Evolutionary conservation across 2,888 invertebrate species (phyloP).

Genomic region (Camptogramma bilineatum): DNA sequence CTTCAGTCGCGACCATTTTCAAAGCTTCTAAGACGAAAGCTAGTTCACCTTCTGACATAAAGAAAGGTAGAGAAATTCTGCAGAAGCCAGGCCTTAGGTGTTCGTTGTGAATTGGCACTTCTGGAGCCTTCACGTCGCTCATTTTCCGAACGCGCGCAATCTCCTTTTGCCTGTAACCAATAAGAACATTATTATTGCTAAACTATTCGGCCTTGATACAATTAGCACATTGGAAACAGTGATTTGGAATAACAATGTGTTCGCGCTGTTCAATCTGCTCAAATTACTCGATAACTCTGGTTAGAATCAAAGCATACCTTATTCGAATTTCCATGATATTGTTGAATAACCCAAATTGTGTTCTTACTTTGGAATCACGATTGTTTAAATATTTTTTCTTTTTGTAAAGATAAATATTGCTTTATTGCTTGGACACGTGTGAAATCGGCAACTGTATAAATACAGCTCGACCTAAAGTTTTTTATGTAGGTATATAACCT

Average conservation of each 20-base stretch:
- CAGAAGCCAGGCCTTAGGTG: constrained; percentile 94
- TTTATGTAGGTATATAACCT: too few species aligned
- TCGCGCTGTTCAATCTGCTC: constrained; percentile 40
- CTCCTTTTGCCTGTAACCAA: constrained; percentile 76
- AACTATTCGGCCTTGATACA: constrained; percentile 50
- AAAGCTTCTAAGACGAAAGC: constrained; percentile 93
- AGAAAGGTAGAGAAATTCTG: constrained; percentile 93
- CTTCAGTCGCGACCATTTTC: constrained; percentile 94
- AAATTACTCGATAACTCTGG: constrained; percentile 55
- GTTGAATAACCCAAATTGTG: neutral
- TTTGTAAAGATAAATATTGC: too few species aligned
- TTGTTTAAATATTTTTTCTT: neutral
- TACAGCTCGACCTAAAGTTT: too few species aligned
- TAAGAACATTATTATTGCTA: constrained; percentile 36
- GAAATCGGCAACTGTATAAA: too few species aligned
- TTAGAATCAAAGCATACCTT: constrained; percentile 9
- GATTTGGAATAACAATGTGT: constrained; percentile 42
- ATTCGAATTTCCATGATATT: neutral
- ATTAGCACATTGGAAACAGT: constrained; percentile 46
- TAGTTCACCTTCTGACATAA: constrained; percentile 91
- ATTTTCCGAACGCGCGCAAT: constrained; percentile 73
- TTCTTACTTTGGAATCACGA: neutral
- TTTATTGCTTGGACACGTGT: too few species aligned
- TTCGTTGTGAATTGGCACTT: constrained; percentile 85
- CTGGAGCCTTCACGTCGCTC: constrained; percentile 74